Percentiles rank a stretch among this genome's conserved stretches.
Evolutionary conservation across 2,797 vertebrate genomes (phyloP).

Genomic region (Mormyrops boulengeri): DNA sequence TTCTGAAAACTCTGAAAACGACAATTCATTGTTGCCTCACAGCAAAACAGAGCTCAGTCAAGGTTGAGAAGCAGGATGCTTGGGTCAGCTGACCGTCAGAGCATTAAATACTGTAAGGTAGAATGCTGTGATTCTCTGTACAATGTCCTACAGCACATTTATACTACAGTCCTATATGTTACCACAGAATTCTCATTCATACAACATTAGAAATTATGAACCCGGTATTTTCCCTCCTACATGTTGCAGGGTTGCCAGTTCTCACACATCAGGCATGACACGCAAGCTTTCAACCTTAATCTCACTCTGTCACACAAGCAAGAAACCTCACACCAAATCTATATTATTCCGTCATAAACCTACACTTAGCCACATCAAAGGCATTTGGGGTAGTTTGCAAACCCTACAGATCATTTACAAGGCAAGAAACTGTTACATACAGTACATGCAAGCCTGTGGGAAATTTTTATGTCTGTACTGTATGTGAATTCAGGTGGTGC

Average conservation of each 20-base stretch:
- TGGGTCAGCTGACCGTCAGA: neutral
- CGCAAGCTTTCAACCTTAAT: neutral
- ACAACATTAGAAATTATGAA: neutral
- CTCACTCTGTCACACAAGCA: neutral
- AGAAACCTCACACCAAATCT: neutral
- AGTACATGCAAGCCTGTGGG: neutral
- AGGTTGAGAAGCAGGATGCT: neutral
- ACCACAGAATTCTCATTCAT: neutral
- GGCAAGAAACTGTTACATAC: neutral
- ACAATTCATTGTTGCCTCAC: neutral
- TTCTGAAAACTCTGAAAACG: neutral
- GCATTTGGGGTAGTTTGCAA: neutral
- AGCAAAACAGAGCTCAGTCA: neutral
- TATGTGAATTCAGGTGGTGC: neutral
- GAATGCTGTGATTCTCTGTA: neutral
- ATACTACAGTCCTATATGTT: neutral
- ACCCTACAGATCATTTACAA: neutral
- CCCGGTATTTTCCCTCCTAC: neutral
- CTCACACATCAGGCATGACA: neutral
- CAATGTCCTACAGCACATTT: neutral
- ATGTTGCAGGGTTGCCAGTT: neutral
- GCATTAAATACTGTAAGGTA: neutral
- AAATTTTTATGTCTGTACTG: neutral
- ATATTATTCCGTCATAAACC: neutral
- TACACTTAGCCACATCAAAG: neutral